Evolutionary conservation across 2,888 invertebrate species (phyloP).

Genomic region (Scaptomyza polygonia): DNA sequence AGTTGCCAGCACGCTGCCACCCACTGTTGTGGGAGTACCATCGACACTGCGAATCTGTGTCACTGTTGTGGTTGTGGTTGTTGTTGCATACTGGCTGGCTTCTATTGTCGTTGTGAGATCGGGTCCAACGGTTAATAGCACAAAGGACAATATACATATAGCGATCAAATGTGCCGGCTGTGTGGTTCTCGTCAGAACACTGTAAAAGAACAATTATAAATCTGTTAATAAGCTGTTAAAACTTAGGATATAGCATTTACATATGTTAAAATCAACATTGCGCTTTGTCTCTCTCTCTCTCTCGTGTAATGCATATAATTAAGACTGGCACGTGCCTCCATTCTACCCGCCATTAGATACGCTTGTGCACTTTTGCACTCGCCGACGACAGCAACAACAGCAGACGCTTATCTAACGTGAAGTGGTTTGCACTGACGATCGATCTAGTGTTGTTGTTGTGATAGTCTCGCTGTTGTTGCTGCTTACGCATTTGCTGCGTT

Average conservation of each 20-base stretch:
- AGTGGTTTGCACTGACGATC: constrained; percentile 29
- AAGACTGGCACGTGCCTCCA: constrained; percentile 28
- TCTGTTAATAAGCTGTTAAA: constrained; percentile 2
- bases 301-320: constrained; percentile 15
- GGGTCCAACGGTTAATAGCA: constrained; percentile 85
- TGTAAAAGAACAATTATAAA: constrained; percentile 81
- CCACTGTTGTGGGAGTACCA: constrained; percentile 9
- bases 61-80: constrained; percentile 25
- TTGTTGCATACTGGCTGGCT: constrained; percentile 39
- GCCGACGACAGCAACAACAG: constrained; percentile 4
- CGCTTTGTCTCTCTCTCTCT: not conserved
- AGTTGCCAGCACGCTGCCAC: constrained; percentile 78
- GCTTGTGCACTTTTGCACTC: constrained; percentile 49
- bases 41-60: constrained; percentile 17
- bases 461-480: not conserved
- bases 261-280: not conserved
- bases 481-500: constrained; percentile 34
- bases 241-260: not conserved
- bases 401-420: constrained; percentile 46
- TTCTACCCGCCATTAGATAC: constrained; percentile 52
- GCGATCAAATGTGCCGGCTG: constrained; percentile 92
- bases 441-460: constrained; percentile 4
- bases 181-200: constrained; percentile 89
- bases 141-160: constrained; percentile 86
- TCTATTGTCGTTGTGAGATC: constrained; percentile 71